Base-by-base conservation (phyloP, 1,140 invertebrate species). In the Drosophila biarmipes region DNA sequence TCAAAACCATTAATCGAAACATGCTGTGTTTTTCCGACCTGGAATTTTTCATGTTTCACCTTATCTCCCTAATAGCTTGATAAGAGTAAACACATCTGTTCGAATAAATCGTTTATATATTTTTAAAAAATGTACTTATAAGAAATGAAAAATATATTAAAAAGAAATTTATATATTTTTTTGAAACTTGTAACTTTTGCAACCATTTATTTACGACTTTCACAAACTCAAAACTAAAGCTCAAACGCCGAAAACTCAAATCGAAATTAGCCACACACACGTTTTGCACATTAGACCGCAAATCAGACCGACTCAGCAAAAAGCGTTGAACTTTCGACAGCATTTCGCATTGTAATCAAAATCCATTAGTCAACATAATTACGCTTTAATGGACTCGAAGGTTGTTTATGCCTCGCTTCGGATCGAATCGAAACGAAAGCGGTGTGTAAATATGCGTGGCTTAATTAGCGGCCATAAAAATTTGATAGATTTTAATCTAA, bases 341-440 rank as follows among this genome's bases (percentile, higher is more conserved):
- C 48, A 58, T 67, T 73, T 73, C 45, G 43, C 46, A 57, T 64
- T 78, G 69, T 78, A 78, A 72, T 78, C 58, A 53, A 61, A 58
- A 51, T 35, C 58, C 82, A 89, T 86, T 86, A 86, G 75, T 51
- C 79, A 34, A 59, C 69, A 79, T 82, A 86, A 89, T 89, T 78
- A 82, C 58, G 71, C 62, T 48, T 72, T 84, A 64, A 79, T 79
- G 43, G 48, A 54, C 55, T 59, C 54, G 78, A 75, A 66, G 52
- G 72, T 75, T 75, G 46, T 52, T 75, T 66, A 51, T 75, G 34
- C 38, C 59, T 24, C 31, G 62, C 48, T 8, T 27, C 37, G 59
- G 27, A 19, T 35, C 40, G 62, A 37, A n/a, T 43, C 57, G 48
- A 62, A 27, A 29, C 56, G 29, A 59, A 62, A 52, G 19, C 38